These are phyloP conservation scores for Strix occidentalis DNA, from an alignment of 2,797 vertebrate species.

Conservation along the genomic window DNA sequence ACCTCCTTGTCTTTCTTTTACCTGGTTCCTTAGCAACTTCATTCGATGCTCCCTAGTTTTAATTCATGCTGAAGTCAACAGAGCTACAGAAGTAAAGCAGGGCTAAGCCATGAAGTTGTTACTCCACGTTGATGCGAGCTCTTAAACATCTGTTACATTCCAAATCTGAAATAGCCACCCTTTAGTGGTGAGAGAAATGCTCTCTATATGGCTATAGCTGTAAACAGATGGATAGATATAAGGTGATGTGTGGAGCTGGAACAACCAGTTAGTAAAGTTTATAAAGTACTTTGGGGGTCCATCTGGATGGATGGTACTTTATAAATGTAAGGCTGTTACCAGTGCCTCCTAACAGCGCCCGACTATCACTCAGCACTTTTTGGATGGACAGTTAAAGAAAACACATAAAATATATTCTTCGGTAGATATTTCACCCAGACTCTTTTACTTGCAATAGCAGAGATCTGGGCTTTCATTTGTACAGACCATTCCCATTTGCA, in stretches of 20 bases:
- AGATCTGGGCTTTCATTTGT: conserved; percentile 25
- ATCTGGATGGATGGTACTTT: conserved; percentile 25
- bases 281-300: conserved; percentile 46
- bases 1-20: background rate
- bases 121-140: background rate
- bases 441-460: conserved; percentile 4
- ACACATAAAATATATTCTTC: conserved; percentile 30
- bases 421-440: conserved; percentile 14
- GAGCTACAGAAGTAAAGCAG: background rate
- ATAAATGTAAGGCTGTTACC: conserved; percentile 28
- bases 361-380: conserved; percentile 3
- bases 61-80: background rate
- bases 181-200: background rate
- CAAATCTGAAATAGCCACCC: background rate
- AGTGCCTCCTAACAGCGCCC: background rate
- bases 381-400: conserved; percentile 57
- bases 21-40: background rate
- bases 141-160: conserved; percentile 6
- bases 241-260: conserved; percentile 25
- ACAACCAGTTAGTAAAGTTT: conserved; percentile 46
- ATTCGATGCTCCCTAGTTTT: background rate
- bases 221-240: conserved; percentile 44
- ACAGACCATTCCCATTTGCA: conserved; percentile 35
- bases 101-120: background rate
- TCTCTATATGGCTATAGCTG: background rate